Evolutionary conservation across 2,797 vertebrate genomes (phyloP), one percentile per base, ranked within the genome.

Genomic region (Cercopithecus diana): DNA sequence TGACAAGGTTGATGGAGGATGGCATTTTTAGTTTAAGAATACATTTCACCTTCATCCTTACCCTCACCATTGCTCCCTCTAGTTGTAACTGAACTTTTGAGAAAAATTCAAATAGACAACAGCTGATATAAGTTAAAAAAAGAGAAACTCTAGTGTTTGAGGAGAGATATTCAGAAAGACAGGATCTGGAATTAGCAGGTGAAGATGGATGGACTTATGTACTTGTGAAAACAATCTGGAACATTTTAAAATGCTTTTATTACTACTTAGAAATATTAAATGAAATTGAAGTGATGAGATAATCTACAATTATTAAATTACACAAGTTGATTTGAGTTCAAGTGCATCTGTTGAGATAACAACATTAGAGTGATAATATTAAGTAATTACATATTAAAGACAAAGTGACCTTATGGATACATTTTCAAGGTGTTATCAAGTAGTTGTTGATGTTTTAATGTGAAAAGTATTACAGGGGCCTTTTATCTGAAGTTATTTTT

Each of bases 281-380:
- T 95, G 70, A 88, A 97, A 95, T n/a, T 81, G 41, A 70, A 93
- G 77, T 57, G 50, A 75, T 90, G 88, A 91, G 70, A 92, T 97
- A 95, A 97, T 94, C 55, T 88, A 28, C 17, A 93, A 36, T 93
- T 90, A 88, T 84, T 91, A 86, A 96, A 94, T 97, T 98, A 95
- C 70, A 41, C 79, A 89, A 96, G 95, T 57, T 94, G 50, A 91
- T 81, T 82, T 83, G 77, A 87, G 48, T 88, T 92, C 52, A 52
- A 97, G 79, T 57, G 30, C 48, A 55, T 91, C 26, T 87, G 52
- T 64, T 81, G 70, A 93, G 39, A 85, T 75, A 97, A 76, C 55
- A 97, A 76, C 12, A 13, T 81, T 88, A 92, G 28, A 80, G 24
- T 72, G 77, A 91, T 86, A 88, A 57, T 93, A 76, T 90, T 85